These are phyloP conservation scores for Eilema depressum DNA, from an alignment of 2,888 invertebrate species.

Conservation along the genomic window DNA sequence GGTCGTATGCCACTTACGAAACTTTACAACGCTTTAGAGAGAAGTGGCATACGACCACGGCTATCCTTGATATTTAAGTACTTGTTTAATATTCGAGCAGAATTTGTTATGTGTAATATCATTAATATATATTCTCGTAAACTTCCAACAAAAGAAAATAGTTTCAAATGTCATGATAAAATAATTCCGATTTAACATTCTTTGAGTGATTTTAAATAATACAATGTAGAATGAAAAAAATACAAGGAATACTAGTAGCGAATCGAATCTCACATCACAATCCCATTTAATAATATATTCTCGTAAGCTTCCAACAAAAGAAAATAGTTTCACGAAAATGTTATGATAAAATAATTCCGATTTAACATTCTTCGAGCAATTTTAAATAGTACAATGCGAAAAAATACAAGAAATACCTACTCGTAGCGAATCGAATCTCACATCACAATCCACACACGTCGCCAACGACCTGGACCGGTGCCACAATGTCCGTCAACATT, in stretches of 20 bases:
- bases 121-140: too few relatives aligned
- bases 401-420: conserved; percentile 49
- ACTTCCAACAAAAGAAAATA: neutral
- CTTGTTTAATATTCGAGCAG: too few relatives aligned
- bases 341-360: conserved; percentile 3
- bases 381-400: conserved; percentile 25
- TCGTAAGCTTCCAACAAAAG: neutral
- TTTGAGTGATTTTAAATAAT: conserved; percentile 25
- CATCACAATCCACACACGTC: conserved; percentile 51
- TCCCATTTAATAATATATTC: conserved; percentile 13
- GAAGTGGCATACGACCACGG: too few relatives aligned
- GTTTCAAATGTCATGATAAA: neutral
- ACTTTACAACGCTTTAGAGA: too few relatives aligned
- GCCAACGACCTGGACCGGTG: conserved; percentile 55
- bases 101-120: too few relatives aligned
- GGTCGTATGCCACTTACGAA: too few relatives aligned
- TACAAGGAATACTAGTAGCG: conserved; percentile 49
- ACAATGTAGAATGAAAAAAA: conserved; percentile 30
- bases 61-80: too few relatives aligned
- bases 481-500: conserved; percentile 61
- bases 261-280: conserved; percentile 52
- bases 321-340: neutral
- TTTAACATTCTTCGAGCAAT: conserved; percentile 23
- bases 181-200: conserved; percentile 17
- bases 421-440: conserved; percentile 55